phyloP scores from a whole-genome alignment of 2,888 invertebrate species.

The Lasius platythorax region DNA sequence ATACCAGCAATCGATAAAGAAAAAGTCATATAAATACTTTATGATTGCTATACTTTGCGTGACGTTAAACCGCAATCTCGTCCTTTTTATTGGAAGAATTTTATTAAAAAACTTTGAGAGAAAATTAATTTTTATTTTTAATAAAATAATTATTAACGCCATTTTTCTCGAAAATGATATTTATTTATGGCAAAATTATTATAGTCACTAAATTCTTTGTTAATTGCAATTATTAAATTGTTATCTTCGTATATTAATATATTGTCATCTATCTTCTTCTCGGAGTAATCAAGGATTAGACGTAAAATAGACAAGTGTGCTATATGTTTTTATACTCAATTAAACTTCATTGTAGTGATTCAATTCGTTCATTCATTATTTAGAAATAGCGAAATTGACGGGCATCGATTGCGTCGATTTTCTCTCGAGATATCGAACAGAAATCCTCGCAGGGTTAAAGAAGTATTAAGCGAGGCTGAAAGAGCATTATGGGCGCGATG shows the following conservation, averaged over 20 bases:
- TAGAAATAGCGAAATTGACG: background rate
- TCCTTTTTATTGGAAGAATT: background rate
- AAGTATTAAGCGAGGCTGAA: slow-evolving; percentile 68
- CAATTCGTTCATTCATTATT: background rate
- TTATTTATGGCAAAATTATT: background rate
- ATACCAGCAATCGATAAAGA: slow-evolving; percentile 18
- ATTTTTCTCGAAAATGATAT: background rate
- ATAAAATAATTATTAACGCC: background rate
- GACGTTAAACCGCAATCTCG: background rate
- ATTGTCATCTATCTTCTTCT: background rate
- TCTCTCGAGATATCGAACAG: slow-evolving; percentile 55
- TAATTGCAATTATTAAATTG: background rate
- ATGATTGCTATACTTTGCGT: background rate
- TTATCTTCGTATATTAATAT: background rate
- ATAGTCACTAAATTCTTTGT: background rate
- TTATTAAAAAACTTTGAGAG: background rate
- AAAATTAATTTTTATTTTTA: background rate
- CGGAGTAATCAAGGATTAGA: background rate
- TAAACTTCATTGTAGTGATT: background rate
- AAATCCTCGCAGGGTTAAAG: slow-evolving; percentile 70
- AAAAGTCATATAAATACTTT: background rate
- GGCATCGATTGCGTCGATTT: slow-evolving; percentile 45
- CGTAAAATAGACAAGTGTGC: background rate
- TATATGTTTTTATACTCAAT: background rate
- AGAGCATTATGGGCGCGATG: slow-evolving; percentile 66